phyloP scores from a whole-genome alignment of 2,113 vertebrate species.

The Spheniscus mendiculus region DNA sequence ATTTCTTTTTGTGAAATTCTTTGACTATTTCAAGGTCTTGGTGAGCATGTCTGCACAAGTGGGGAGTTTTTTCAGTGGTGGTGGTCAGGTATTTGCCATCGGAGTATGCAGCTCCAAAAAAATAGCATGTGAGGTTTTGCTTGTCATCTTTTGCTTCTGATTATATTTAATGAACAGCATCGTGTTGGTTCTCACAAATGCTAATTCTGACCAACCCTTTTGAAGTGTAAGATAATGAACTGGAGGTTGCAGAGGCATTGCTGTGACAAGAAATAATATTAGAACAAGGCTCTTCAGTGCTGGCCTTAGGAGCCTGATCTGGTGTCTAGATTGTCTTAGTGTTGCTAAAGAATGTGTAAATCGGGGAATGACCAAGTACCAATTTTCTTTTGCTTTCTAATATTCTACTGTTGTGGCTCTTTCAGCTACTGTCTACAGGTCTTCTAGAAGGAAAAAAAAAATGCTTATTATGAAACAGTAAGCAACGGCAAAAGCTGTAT shows the following conservation, averaged over 20 bases:
- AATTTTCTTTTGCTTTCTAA: not conserved
- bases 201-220: not conserved
- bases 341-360: not conserved
- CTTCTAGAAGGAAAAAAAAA: too few species aligned
- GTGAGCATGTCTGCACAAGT: not conserved
- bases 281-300: not conserved
- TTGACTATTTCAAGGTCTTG: not conserved
- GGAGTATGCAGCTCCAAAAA: not conserved
- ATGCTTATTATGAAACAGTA: not conserved
- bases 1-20: too few species aligned
- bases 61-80: not conserved
- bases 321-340: not conserved
- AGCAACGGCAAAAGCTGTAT: not conserved
- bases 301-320: not conserved
- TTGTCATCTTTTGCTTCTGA: not conserved
- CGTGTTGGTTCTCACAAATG: not conserved
- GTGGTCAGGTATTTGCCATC: not conserved
- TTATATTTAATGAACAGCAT: too few species aligned
- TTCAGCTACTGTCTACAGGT: not conserved
- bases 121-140: not conserved
- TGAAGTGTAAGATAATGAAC: not conserved
- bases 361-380: not conserved
- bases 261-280: not conserved
- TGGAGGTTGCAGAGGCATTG: not conserved
- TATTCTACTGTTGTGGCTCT: not conserved